Conservation (phyloP, 2,888 invertebrate genomes). For the Drosophila subquinaria region DNA sequence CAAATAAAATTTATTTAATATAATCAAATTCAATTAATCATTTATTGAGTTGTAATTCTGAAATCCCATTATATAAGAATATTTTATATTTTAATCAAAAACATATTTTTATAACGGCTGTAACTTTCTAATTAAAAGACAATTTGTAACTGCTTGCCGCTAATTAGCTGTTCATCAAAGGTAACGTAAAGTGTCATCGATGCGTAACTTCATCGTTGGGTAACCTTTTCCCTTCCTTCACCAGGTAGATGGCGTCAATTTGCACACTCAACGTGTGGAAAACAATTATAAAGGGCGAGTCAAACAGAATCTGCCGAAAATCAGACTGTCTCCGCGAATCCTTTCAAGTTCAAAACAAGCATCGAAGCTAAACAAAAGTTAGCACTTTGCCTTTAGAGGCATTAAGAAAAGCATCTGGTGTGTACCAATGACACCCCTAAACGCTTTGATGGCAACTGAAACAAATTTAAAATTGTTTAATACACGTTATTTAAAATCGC, state of each 20-base stretch:
- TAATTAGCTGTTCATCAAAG: constrained; percentile 73
- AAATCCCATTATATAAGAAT: not conserved
- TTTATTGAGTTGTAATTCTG: not conserved
- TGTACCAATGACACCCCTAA: too few relatives aligned
- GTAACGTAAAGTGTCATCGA: constrained; percentile 51
- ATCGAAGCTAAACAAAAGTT: constrained; percentile 7
- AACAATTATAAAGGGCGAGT: constrained; percentile 53
- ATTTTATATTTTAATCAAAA: not conserved
- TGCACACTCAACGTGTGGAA: constrained; percentile 50
- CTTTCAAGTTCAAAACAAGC: constrained; percentile 7
- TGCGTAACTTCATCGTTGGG: constrained; percentile 46
- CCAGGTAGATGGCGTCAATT: constrained; percentile 50
- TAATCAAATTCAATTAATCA: not conserved
- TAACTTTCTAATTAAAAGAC: constrained; percentile 60
- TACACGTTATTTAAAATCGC: too few relatives aligned
- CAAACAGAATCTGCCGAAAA: constrained; percentile 23
- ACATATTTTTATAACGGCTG: not conserved
- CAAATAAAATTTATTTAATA: not conserved
- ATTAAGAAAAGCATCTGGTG: not conserved
- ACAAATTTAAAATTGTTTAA: too few relatives aligned
- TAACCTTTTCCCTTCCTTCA: constrained; percentile 35
- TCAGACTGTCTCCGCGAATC: not conserved
- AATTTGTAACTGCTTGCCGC: constrained; percentile 55
- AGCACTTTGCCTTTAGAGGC: not conserved
- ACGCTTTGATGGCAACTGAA: not conserved